Evolutionary conservation across 2,888 invertebrate genomes (phyloP).

Genomic region (Helobdella robusta): DNA sequence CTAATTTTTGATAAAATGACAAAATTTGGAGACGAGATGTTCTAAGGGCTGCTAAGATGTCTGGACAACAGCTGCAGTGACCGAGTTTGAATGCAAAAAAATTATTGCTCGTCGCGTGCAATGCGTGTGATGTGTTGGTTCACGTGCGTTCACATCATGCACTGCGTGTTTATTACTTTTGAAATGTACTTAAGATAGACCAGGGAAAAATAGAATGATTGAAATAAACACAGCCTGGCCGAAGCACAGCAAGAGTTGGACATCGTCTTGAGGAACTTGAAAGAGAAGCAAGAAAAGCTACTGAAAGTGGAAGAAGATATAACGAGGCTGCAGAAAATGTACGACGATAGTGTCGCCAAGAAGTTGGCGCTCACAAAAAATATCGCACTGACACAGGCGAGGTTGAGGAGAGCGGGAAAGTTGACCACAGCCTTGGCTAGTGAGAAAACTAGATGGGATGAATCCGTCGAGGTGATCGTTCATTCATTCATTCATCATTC

Average conservation of each 20-base stretch:
- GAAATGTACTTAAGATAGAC: too few species aligned
- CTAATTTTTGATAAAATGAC: too few species aligned
- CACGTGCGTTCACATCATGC: too few species aligned
- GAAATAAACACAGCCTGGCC: constrained; percentile 40
- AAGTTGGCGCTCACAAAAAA: constrained; percentile 65
- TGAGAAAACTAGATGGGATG: constrained; percentile 75
- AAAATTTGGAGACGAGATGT: too few species aligned
- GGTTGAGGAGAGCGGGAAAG: constrained; percentile 70
- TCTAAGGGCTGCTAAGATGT: too few species aligned
- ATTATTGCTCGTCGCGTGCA: too few species aligned
- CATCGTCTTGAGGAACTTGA: constrained; percentile 65
- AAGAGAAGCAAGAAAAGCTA: constrained; percentile 70
- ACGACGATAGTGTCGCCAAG: constrained; percentile 54
- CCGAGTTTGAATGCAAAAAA: too few species aligned
- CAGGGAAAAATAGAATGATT: too few species aligned
- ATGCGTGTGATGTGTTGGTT: too few species aligned
- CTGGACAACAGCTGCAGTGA: too few species aligned
- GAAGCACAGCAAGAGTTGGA: constrained; percentile 66
- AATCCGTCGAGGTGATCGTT: constrained; percentile 57
- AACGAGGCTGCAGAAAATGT: constrained; percentile 49
- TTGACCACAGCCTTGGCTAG: constrained; percentile 76
- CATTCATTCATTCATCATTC: background rate
- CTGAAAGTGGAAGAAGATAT: constrained; percentile 69
- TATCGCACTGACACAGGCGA: constrained; percentile 67
- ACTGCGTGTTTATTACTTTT: too few species aligned